phyloP scores from a whole-genome alignment of 2,888 invertebrate genomes.

The Amblyjoppa proteus region DNA sequence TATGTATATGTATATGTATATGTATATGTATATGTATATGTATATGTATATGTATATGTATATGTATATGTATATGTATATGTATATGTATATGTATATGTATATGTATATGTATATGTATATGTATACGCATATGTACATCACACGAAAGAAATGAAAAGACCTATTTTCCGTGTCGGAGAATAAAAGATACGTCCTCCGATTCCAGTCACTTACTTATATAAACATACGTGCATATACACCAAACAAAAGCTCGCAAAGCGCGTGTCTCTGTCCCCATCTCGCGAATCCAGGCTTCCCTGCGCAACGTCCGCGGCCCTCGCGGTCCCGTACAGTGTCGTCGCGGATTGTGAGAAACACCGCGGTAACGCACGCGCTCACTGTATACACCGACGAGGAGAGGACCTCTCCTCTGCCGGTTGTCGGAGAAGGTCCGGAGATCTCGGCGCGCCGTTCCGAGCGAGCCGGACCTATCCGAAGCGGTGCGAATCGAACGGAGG shows the following conservation, averaged over 20 bases:
- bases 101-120: neutral
- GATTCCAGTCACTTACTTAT: neutral
- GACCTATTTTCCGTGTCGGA: too few species aligned
- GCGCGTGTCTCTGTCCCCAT: neutral
- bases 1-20: too few species aligned
- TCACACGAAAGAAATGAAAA: too few species aligned
- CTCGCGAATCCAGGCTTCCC: neutral
- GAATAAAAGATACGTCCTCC: too few species aligned
- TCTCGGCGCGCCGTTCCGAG: neutral
- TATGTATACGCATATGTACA: neutral
- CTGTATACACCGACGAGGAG: too few species aligned
- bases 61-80: too few species aligned
- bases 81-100: neutral
- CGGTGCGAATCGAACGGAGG: neutral
- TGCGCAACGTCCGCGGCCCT: neutral
- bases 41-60: neutral
- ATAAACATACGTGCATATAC: neutral
- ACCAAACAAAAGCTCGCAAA: neutral
- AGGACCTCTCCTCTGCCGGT: neutral
- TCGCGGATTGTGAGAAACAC: constrained; percentile 7
- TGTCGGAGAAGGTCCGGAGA: constrained; percentile 5
- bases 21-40: too few species aligned
- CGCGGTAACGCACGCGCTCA: neutral
- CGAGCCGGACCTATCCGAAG: neutral
- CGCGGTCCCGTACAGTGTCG: neutral